Percentiles rank a stretch among this genome's conserved stretches.
Evolutionary conservation across 2,888 invertebrate species (phyloP).

Genomic region (Leucozona laternaria): DNA sequence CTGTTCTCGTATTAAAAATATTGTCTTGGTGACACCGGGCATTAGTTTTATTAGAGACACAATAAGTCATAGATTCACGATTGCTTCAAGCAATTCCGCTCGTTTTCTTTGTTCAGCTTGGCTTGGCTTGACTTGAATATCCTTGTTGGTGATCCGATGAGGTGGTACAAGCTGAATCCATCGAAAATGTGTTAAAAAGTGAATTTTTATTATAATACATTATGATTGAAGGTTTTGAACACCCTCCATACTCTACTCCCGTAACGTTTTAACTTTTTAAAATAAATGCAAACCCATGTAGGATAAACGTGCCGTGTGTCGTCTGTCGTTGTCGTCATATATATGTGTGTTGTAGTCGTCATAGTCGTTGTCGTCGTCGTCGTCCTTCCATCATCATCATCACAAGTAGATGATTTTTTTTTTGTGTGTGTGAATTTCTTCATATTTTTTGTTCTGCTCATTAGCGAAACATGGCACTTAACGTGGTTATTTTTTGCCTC

Average conservation of each 20-base stretch:
- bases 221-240: slow-evolving; percentile 21
- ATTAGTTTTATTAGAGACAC: slow-evolving; percentile 26
- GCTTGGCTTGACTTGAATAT: not conserved
- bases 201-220: slow-evolving; percentile 40
- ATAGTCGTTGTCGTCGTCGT: slow-evolving; percentile 22
- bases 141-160: slow-evolving; percentile 14
- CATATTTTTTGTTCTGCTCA: slow-evolving; percentile 70
- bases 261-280: slow-evolving; percentile 39
- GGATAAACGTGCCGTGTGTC: slow-evolving; percentile 59
- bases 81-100: slow-evolving; percentile 49
- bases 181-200: slow-evolving; percentile 41
- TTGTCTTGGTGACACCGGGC: not conserved
- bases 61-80: slow-evolving; percentile 33
- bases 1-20: not conserved
- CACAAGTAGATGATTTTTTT: slow-evolving; percentile 54
- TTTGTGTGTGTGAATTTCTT: slow-evolving; percentile 10
- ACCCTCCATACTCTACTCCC: not conserved
- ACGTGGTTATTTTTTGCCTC: slow-evolving; percentile 43
- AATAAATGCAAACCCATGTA: slow-evolving; percentile 64
- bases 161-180: not conserved
- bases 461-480: slow-evolving; percentile 74
- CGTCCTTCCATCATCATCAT: slow-evolving; percentile 37
- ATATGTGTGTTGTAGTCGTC: too few species aligned
- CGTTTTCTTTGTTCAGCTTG: slow-evolving; percentile 14
- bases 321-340: slow-evolving; percentile 28